Percentiles rank a stretch among this genome's conserved stretches.
phyloP scores from a whole-genome alignment of 2,113 vertebrate genomes.

The Cryptotis parvus region DNA sequence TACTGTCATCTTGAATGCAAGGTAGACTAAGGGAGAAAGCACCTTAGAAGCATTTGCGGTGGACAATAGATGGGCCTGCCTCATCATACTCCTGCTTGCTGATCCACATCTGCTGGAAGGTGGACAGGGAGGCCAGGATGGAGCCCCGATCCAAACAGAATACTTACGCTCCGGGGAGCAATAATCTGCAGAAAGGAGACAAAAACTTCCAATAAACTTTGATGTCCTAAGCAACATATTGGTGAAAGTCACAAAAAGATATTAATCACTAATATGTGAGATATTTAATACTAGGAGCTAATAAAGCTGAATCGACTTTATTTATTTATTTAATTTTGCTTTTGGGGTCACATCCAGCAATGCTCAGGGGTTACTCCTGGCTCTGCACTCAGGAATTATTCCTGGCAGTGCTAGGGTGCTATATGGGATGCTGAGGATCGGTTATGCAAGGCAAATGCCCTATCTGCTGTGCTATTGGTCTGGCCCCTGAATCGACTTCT shows the following conservation, averaged over 20 bases:
- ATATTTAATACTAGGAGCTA: background rate
- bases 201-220: slow-evolving; percentile 34
- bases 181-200: slow-evolving; percentile 90
- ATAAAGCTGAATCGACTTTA: background rate
- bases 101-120: slow-evolving; percentile 99
- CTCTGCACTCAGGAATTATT: too few relatives aligned
- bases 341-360: too few relatives aligned
- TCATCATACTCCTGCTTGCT: slow-evolving; percentile 97
- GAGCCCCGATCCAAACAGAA: slow-evolving; percentile 93
- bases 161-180: slow-evolving; percentile 93
- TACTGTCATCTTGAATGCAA: slow-evolving; percentile 85
- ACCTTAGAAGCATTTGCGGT: slow-evolving; percentile 96
- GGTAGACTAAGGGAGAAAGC: slow-evolving; percentile 65
- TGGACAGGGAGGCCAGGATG: slow-evolving; percentile 92
- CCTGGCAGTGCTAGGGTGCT: too few relatives aligned
- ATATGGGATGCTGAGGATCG: too few relatives aligned
- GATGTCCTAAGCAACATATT: background rate
- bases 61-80: slow-evolving; percentile 95
- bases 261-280: background rate
- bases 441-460: too few relatives aligned
- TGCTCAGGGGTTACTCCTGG: too few relatives aligned
- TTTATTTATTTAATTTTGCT: too few relatives aligned
- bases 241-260: background rate
- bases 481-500: background rate
- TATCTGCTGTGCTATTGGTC: too few relatives aligned